phyloP scores from a whole-genome alignment of 2,888 invertebrate genomes.

The Cephus pulcher region DNA sequence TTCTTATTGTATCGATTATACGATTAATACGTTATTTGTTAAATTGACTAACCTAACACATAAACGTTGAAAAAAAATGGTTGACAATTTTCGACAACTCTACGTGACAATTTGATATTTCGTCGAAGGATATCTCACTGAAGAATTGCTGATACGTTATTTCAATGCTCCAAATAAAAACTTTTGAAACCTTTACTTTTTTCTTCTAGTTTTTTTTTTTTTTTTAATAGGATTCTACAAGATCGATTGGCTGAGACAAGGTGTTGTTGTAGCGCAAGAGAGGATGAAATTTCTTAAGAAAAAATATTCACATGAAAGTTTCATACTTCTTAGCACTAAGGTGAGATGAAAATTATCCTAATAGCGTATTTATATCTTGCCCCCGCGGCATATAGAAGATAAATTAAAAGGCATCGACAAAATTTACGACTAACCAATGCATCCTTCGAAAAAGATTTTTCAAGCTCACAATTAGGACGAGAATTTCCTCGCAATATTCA shows the following conservation, averaged over 20 bases:
- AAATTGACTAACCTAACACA: slow-evolving; percentile 48
- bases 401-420: neutral
- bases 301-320: neutral
- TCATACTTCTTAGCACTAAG: neutral
- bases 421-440: neutral
- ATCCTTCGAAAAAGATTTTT: neutral
- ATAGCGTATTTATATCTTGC: neutral
- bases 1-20: neutral
- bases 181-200: neutral
- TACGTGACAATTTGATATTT: slow-evolving; percentile 19
- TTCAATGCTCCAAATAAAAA: slow-evolving; percentile 17
- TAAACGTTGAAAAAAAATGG: slow-evolving; percentile 53
- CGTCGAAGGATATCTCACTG: neutral
- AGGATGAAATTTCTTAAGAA: neutral
- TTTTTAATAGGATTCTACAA: neutral
- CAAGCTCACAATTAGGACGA: neutral
- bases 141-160: slow-evolving; percentile 11
- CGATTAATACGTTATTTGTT: slow-evolving; percentile 9
- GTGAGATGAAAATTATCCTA: neutral
- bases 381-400: neutral
- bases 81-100: slow-evolving; percentile 46
- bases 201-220: slow-evolving; percentile 12
- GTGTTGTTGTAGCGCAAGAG: neutral
- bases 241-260: neutral
- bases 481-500: neutral